Conservation (phyloP, 2,888 invertebrate species). For the Leptinotarsa peninsularis region DNA sequence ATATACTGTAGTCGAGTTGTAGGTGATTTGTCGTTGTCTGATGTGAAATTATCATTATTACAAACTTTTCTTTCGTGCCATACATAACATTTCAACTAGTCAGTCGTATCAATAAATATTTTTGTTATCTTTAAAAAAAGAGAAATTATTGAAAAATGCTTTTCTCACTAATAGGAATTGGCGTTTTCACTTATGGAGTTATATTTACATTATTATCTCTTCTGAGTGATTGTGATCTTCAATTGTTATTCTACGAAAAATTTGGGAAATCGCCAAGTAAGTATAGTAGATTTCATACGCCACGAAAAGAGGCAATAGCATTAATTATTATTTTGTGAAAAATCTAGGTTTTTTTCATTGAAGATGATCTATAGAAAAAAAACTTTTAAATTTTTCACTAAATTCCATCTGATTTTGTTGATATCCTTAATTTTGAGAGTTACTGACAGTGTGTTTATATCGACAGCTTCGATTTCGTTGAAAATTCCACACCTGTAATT, state of each 20-base stretch:
- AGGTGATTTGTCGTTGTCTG: no score
- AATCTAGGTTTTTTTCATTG: no score
- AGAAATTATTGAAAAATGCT: slow-evolving; percentile 47
- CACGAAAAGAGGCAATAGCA: neutral
- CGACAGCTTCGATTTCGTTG: no score
- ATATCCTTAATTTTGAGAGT: no score
- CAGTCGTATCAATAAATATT: neutral
- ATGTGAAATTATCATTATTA: neutral
- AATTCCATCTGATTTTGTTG: no score
- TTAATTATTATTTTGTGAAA: no score
- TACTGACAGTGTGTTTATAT: no score
- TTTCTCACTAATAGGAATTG: slow-evolving; percentile 56
- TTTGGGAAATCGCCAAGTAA: slow-evolving; percentile 74
- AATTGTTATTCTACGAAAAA: slow-evolving; percentile 70
- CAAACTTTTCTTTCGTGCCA: neutral
- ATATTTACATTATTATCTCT: slow-evolving; percentile 68
- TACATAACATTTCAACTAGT: neutral
- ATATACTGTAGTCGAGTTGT: no score
- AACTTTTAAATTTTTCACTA: no score
- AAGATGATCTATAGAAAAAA: no score
- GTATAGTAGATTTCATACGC: slow-evolving; percentile 45
- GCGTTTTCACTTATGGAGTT: slow-evolving; percentile 66
- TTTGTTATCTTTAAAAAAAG: neutral
- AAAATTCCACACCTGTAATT: no score
- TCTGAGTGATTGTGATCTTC: slow-evolving; percentile 73